These are phyloP conservation scores for Dendrolimus houi DNA, from an alignment of 2,888 invertebrate genomes.

Conservation along the genomic window DNA sequence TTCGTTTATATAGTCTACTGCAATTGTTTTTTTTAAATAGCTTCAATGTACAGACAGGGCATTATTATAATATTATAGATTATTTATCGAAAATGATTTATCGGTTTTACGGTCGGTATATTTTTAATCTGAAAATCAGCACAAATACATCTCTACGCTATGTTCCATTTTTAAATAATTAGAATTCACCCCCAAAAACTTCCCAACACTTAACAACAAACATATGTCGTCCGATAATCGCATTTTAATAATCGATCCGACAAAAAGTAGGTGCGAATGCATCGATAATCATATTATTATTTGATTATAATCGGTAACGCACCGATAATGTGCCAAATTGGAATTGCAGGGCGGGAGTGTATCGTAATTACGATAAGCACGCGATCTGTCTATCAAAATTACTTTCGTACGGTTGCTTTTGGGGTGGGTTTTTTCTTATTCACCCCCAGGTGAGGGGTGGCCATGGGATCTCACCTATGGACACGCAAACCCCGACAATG, in stretches of 20 bases:
- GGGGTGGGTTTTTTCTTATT: constrained; percentile 52
- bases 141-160: too few species aligned
- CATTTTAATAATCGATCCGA: constrained; percentile 46
- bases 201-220: constrained; percentile 19
- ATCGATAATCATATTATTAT: constrained; percentile 48
- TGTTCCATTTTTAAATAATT: too few species aligned
- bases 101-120: too few species aligned
- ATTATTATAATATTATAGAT: too few species aligned
- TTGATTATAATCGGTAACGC: constrained; percentile 55
- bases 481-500: constrained; percentile 63
- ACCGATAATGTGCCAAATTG: constrained; percentile 71
- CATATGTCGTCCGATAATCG: constrained; percentile 40
- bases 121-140: too few species aligned
- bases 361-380: constrained; percentile 64
- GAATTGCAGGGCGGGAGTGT: constrained; percentile 45
- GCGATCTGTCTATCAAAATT: constrained; percentile 75
- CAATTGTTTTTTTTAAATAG: too few species aligned
- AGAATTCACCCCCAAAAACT: neutral
- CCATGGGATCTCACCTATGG: constrained; percentile 39
- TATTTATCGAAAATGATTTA: too few species aligned
- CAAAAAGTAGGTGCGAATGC: constrained; percentile 58
- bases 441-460: constrained; percentile 44
- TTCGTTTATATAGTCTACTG: too few species aligned
- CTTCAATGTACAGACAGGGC: too few species aligned
- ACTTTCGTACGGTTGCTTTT: constrained; percentile 56